Base-by-base conservation (phyloP, 2,888 invertebrate species). In the Oscheius sp. region DNA sequence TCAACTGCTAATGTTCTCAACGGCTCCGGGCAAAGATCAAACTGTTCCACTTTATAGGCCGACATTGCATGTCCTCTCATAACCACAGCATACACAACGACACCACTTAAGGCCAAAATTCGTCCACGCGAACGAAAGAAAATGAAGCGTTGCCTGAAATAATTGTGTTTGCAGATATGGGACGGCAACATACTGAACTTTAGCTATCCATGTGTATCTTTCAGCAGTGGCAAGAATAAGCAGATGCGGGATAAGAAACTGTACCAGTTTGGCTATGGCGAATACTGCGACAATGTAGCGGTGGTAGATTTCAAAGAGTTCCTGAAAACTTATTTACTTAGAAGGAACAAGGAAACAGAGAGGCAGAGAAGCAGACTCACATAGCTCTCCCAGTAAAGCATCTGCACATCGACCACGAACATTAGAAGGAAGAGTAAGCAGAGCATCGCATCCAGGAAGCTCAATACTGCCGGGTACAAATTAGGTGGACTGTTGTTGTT, bases 191-290 rank as follows among this genome's bases (percentile, higher is more conserved):
- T 62, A 84, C 84, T 75, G 71, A 50, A 78, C 78, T 32, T 78
- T 81, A 29, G 81, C 77, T 42, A 85, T 84, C 85, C 85, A 85
- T 3, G 82, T 80, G 73, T 81, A 84, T 57, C 85, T 35, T 73
- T 85, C 85, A 7, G 84, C 51, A 32, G 85, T 85, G 11, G 79
- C 85, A 42, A 85, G 74, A 59, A 85, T 85, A 5, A 85, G 75
- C 71, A 85, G 60, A 66, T 85, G 84, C 3, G 85, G 85, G 5
- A 85, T 84, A 10, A 79, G 72, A 35, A 85, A 78, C 59, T 85
- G 85, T n/a, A 82, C 78, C 5, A 85, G 29, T 73, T 85, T 84
- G 7, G 78, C 78, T 29, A 72, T 51, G 37, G 60, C 73, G 51
- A 79, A 81, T 29, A 79, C 78, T n/a, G 68, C 33, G 13, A 85